Percentiles rank a stretch among this genome's conserved stretches.
These are phyloP conservation scores for Leptodactylus fallax DNA, from an alignment of 2,797 vertebrate genomes.

Conservation along the genomic window DNA sequence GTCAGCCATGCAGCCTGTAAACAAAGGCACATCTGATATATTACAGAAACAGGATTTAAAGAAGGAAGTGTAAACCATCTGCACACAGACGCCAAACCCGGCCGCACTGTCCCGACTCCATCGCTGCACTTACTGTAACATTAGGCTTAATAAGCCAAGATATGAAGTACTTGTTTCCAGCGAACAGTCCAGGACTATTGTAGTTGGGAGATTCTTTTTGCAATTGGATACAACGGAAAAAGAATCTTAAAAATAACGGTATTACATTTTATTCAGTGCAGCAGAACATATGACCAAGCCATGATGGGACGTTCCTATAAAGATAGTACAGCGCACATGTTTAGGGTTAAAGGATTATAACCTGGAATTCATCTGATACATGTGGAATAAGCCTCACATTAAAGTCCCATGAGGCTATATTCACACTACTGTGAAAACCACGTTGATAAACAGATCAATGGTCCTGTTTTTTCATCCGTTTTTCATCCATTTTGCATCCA, in stretches of 20 bases:
- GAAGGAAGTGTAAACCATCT: conserved; percentile 54
- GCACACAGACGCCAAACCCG: conserved; percentile 17
- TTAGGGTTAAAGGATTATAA: too few relatives aligned
- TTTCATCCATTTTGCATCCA: too few relatives aligned
- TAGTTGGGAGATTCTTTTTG: not conserved
- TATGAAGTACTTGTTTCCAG: not conserved
- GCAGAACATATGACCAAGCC: not conserved
- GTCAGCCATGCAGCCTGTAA: conserved; percentile 47
- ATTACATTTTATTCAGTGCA: not conserved
- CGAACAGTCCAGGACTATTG: not conserved
- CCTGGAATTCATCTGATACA: too few relatives aligned
- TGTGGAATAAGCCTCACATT: too few relatives aligned
- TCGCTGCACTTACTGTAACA: not conserved
- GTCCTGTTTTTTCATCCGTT: too few relatives aligned
- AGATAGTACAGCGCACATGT: not conserved
- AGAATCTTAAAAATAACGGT: too few relatives aligned
- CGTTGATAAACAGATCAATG: too few relatives aligned
- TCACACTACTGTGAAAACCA: too few relatives aligned
- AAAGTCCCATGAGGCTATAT: too few relatives aligned
- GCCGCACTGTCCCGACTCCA: not conserved
- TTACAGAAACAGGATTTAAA: conserved; percentile 44
- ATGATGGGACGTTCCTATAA: not conserved
- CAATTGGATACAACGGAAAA: not conserved
- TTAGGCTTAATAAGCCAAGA: not conserved
- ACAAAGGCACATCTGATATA: conserved; percentile 50